phyloP scores from a whole-genome alignment of 2,113 vertebrate species.

The Toxotes chatareus region DNA sequence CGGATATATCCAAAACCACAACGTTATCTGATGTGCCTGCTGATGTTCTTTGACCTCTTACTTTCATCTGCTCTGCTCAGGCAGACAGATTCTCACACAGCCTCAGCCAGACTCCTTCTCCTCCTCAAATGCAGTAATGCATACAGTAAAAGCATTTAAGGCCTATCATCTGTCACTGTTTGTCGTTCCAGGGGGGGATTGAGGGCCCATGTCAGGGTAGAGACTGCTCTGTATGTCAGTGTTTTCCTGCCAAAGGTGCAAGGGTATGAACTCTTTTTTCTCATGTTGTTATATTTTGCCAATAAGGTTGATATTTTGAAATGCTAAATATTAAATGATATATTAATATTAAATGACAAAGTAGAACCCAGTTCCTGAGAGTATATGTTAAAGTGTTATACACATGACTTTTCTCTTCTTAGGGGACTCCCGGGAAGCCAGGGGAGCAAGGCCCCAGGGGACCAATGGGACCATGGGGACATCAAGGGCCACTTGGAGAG shows the following conservation, averaged over 20 bases:
- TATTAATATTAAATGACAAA: not conserved
- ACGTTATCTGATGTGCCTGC: not conserved
- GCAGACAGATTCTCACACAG: constrained; percentile 2
- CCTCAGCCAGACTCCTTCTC: not conserved
- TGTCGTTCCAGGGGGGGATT: constrained; percentile 51
- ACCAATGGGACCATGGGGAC: constrained; percentile 48
- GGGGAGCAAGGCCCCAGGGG: constrained; percentile 52
- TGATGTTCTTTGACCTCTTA: not conserved
- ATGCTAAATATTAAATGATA: not conserved
- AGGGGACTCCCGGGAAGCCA: constrained; percentile 67
- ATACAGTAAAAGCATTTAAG: not conserved
- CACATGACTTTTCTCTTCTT: not conserved
- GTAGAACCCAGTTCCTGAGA: not conserved
- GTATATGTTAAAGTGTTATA: not conserved
- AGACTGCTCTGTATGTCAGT: constrained; percentile 68
- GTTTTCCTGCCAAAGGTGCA: constrained; percentile 72
- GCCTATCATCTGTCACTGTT: not conserved
- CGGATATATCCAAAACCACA: not conserved
- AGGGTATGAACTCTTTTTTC: constrained; percentile 46
- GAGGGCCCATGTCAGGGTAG: constrained; percentile 64
- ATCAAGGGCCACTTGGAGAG: constrained; percentile 81
- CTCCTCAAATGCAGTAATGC: not conserved
- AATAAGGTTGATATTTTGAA: not conserved
- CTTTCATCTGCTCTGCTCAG: not conserved
- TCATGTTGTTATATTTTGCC: not conserved